These are phyloP conservation scores for Leucosticte australis DNA, from an alignment of 2,113 vertebrate genomes.

Conservation along the genomic window DNA sequence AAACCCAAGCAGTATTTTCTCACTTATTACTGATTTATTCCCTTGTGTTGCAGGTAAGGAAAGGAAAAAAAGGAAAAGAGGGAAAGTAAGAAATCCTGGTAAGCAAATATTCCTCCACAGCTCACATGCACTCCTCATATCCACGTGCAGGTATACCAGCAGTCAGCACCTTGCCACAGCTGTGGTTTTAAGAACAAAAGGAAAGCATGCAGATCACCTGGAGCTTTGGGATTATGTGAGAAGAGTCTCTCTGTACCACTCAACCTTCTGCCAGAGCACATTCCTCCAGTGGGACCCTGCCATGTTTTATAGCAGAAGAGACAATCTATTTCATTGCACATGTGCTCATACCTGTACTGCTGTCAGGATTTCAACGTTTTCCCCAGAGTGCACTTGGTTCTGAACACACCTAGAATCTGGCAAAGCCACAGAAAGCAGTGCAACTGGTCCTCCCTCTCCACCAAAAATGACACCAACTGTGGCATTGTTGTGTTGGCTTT, in stretches of 20 bases:
- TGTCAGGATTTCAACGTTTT: neutral
- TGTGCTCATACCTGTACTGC: neutral
- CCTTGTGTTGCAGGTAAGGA: neutral
- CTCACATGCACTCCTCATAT: neutral
- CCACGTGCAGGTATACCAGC: neutral
- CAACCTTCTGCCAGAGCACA: neutral
- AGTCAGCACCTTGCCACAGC: neutral
- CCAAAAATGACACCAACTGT: neutral
- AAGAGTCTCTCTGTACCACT: neutral
- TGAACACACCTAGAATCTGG: neutral
- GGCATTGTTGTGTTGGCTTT: neutral
- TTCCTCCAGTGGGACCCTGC: neutral
- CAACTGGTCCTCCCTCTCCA: neutral
- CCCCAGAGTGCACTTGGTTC: neutral
- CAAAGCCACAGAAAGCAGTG: neutral
- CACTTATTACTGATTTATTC: constrained; percentile 22
- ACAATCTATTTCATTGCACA: neutral
- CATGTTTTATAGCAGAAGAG: neutral
- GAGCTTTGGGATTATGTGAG: neutral
- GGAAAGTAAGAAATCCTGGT: neutral
- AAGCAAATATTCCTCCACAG: neutral
- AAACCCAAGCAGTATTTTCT: constrained; percentile 49
- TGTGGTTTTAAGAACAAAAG: neutral
- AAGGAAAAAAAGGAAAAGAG: neutral
- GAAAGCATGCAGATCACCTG: neutral